Base-by-base conservation (phyloP, 2,888 invertebrate species). In the Melanostoma mellinum region DNA sequence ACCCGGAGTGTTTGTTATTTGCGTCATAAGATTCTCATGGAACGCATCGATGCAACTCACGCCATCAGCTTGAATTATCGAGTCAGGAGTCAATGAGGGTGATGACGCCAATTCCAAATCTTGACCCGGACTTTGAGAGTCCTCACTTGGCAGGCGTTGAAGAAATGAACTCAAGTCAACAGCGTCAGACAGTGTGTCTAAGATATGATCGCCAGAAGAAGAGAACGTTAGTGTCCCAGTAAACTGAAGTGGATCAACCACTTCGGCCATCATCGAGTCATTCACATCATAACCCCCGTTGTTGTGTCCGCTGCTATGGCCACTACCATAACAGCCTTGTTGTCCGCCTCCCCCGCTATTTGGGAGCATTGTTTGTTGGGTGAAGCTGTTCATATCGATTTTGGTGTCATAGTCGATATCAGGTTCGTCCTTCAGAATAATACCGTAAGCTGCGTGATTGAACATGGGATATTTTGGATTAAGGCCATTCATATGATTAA, bases 191-290 rank as follows among this genome's bases (percentile, higher is more conserved):
- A 97, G 92, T 87, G 96, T 96, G 86, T 97, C 92, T 63, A 97
- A 92, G 2, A 94, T 93, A 87, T 95, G 94, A 90, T 96, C 96
- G 42, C 95, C 95, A 9, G 95, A 94, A 56, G 94, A 94, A 56
- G 95, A 94, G 89, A 97, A 95, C 63, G 96, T 96, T 68, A 97
- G 90, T 0, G 96, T 96, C 2, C 96, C 96, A 6, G 95, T 95
- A 89, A 97, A 96, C 88, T 96, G 96, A 60, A 96, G 92, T 38
- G 96, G 96, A 90, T 97, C 96, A 46, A 96, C 96, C 1, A 95
- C 94, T 75, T 85, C 80, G n/a, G 75, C 60, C 93, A 97, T 96
- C 93, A 97, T 96, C 4, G 96, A 94, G 87, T 96, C 96, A 52
- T 95, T 84, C 4, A 84, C 84, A 58, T 84, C 84, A 60, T 84